Evolutionary conservation across 2,888 invertebrate species (phyloP).

Genomic region (Stratiomys singularior): DNA sequence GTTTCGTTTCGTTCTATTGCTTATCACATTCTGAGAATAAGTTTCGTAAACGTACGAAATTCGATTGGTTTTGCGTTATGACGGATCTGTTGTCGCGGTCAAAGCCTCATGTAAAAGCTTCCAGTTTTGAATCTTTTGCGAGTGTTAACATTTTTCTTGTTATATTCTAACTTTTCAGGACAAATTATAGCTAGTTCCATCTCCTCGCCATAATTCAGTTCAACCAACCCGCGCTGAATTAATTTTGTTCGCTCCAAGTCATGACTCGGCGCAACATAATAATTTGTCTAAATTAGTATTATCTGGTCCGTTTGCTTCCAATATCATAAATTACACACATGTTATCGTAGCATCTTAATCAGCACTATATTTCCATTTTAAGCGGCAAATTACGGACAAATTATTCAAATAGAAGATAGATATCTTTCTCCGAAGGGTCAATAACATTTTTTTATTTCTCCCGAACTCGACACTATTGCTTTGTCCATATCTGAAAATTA

Average conservation of each 20-base stretch:
- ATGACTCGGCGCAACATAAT: not conserved
- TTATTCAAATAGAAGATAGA: constrained; percentile 37
- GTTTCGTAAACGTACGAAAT: too few relatives aligned
- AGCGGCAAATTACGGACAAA: constrained; percentile 28
- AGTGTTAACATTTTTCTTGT: too few relatives aligned
- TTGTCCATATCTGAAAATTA: not conserved
- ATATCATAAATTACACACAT: constrained; percentile 33
- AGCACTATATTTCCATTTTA: constrained; percentile 29
- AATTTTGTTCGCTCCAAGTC: not conserved
- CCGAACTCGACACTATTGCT: constrained; percentile 17
- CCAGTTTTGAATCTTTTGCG: too few relatives aligned
- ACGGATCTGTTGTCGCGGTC: too few relatives aligned
- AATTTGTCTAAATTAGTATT: constrained; percentile 17
- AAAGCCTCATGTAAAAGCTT: too few relatives aligned
- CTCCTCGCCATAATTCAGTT: too few relatives aligned
- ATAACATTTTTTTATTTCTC: constrained; percentile 32
- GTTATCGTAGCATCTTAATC: constrained; percentile 30
- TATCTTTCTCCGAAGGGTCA: constrained; percentile 25
- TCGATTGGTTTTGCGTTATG: too few relatives aligned
- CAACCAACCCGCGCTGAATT: not conserved
- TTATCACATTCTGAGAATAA: too few relatives aligned
- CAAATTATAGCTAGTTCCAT: too few relatives aligned
- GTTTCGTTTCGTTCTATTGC: too few relatives aligned
- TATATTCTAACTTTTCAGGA: too few relatives aligned
- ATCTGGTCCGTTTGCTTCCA: constrained; percentile 30